These are phyloP conservation scores for Archips xylosteana DNA, from an alignment of 2,888 invertebrate species.

Conservation along the genomic window DNA sequence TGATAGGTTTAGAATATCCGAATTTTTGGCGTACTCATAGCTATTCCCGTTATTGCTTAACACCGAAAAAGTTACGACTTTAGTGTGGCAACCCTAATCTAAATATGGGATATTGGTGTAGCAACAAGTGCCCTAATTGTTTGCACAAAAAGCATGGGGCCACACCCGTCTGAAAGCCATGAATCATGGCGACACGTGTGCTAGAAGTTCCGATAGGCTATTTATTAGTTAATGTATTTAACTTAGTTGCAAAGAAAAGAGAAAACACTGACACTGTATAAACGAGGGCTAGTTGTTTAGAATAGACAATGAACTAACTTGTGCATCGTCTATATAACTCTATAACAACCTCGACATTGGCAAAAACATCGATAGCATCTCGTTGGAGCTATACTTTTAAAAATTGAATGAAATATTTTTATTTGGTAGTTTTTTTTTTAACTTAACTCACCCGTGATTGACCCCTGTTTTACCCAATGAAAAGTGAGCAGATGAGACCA, in stretches of 20 bases:
- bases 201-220: conserved; percentile 23
- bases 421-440: too few relatives aligned
- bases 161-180: conserved; percentile 31
- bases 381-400: too few relatives aligned
- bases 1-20: too few relatives aligned
- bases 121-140: conserved; percentile 42
- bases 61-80: not conserved
- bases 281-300: too few relatives aligned
- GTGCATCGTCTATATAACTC: not conserved
- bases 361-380: too few relatives aligned
- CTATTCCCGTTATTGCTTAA: not conserved
- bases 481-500: too few relatives aligned
- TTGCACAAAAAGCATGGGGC: conserved; percentile 39
- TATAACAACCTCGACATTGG: too few relatives aligned
- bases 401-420: too few relatives aligned
- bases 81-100: conserved; percentile 28
- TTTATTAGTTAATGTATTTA: conserved; percentile 6
- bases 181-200: conserved; percentile 30
- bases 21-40: too few relatives aligned
- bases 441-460: too few relatives aligned
- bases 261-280: too few relatives aligned
- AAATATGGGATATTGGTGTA: conserved; percentile 39
- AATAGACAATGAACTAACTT: not conserved
- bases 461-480: too few relatives aligned
- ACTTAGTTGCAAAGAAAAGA: not conserved